Percentiles rank a stretch among this genome's conserved stretches.
phyloP scores from a whole-genome alignment of 35 echinoderm and acorn worm species.

The Apostichopus parvimensis region DNA sequence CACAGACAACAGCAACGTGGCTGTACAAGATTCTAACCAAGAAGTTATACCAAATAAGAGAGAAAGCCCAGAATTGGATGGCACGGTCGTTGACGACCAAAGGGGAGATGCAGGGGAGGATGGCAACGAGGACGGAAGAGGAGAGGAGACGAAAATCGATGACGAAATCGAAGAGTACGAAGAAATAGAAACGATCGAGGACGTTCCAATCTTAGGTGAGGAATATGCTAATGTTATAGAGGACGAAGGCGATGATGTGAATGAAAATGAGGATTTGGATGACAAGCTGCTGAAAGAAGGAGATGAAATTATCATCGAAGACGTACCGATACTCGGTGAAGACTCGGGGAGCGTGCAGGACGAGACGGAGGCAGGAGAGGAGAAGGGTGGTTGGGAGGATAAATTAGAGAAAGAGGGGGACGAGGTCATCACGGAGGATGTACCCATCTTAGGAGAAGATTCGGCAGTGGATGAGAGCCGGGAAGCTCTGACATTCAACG shows the following conservation, averaged over 20 bases:
- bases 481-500: background rate
- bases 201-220: background rate
- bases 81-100: background rate
- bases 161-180: background rate
- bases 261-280: background rate
- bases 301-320: constrained; percentile 34
- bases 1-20: constrained; percentile 10
- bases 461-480: background rate
- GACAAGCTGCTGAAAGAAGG: constrained; percentile 4
- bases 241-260: background rate
- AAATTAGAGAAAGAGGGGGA: constrained; percentile 8
- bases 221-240: background rate
- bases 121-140: background rate
- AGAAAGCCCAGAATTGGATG: background rate
- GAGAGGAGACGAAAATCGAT: background rate
- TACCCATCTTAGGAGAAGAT: constrained; percentile 10
- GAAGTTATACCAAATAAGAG: background rate
- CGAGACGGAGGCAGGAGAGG: background rate
- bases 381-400: background rate
- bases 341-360: background rate
- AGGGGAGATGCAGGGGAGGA: background rate
- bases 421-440: constrained; percentile 34
- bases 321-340: background rate
- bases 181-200: background rate
- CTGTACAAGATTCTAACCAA: background rate